phyloP scores from a whole-genome alignment of 1,140 invertebrate species.

The Sinonovacula constricta region DNA sequence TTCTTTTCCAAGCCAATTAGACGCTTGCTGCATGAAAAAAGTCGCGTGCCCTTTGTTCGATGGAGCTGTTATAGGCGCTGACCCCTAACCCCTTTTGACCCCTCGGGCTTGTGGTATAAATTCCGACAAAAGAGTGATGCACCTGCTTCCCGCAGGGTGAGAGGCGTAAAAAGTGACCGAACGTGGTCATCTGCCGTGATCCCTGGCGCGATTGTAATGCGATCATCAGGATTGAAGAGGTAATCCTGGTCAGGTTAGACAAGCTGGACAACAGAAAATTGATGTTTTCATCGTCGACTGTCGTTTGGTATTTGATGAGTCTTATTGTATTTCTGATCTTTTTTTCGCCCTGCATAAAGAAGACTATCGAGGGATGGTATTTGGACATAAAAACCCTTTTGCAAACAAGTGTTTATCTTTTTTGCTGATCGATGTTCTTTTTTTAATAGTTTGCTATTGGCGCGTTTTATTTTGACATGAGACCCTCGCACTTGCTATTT shows the following conservation, averaged over 20 bases:
- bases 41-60: slow-evolving; percentile 50
- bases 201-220: slow-evolving; percentile 23
- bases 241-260: background rate
- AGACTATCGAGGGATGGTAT: too few species aligned
- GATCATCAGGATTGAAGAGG: slow-evolving; percentile 19
- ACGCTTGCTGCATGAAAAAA: slow-evolving; percentile 47
- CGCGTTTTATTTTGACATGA: too few species aligned
- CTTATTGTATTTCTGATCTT: too few species aligned
- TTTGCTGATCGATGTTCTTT: too few species aligned
- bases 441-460: too few species aligned
- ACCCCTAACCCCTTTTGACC: slow-evolving; percentile 46
- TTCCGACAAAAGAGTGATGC: slow-evolving; percentile 28
- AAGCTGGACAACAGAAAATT: background rate
- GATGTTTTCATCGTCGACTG: too few species aligned
- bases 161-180: slow-evolving; percentile 43
- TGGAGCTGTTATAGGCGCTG: slow-evolving; percentile 49
- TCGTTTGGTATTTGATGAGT: too few species aligned
- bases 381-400: too few species aligned
- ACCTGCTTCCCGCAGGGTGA: slow-evolving; percentile 43
- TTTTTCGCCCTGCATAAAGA: too few species aligned
- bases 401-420: too few species aligned
- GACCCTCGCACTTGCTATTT: too few species aligned
- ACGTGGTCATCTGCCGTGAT: slow-evolving; percentile 37
- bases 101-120: slow-evolving; percentile 45
- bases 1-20: slow-evolving; percentile 51